Base-by-base conservation (phyloP, 2,888 invertebrate species). In the Escarpia spicata region DNA sequence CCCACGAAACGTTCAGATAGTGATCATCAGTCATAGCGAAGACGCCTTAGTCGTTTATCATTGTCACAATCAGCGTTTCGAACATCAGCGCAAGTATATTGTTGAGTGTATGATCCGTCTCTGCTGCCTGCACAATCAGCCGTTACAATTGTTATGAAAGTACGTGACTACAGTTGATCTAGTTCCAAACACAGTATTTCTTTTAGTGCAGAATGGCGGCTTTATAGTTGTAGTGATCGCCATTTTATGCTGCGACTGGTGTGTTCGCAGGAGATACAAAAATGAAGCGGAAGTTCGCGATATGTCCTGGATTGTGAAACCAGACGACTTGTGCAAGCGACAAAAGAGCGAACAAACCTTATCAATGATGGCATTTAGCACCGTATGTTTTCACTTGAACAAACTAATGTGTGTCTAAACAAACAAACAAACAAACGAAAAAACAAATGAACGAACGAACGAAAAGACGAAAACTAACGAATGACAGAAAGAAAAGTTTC, bases 321-420 rank as follows among this genome's bases (percentile, higher is more conserved):
- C 75, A 75, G 75, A 75, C 75, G 75, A 75, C 6, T 75, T 75
- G 75, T 75, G 75, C 75, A 75, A 75, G 75, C 75, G 75, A 75
- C 75, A 75, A 75, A 75, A 75, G 75, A 75, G 75, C 26, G 75
- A 75, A 75, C 75, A 75, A 75, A 75, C 75, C 75, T 26, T 75
- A 75, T 75, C 75, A n/a, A 75, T 75, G 75, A 75, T 75, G 75
- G 75, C 75, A 75, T 26, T 75, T 75, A 75, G 75, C 26, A 75
- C 26, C 3, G 75, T 75, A 75, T 19, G 75, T 26, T 26, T 26
- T 4, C 19, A 1, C 2, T 6, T n/a, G 19, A 15, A 60, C 19
- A 6, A 19, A 75, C 1, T 6, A 75, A 10, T 9, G 8, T 52
- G 52, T 52, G 52, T 1, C 52, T 26, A 3, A 19, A 75, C 19